Conservation (phyloP, 2,113 vertebrate genomes). For the Carassius auratus region DNA sequence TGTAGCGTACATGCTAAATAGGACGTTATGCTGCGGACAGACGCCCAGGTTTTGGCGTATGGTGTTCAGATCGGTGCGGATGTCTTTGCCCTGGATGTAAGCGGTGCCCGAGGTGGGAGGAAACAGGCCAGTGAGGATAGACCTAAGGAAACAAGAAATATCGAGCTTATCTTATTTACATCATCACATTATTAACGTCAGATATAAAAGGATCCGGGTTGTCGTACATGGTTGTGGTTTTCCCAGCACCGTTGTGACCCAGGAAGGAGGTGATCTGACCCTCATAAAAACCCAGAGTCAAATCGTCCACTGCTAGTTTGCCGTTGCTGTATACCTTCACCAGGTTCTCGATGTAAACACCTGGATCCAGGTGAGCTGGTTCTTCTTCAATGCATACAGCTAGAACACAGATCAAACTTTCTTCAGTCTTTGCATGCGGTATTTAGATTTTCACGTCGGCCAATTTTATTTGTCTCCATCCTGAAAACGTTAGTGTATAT, state of each 20-base stretch:
- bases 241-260: constrained; percentile 97
- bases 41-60: constrained; percentile 94
- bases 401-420: constrained; percentile 57
- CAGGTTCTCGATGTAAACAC: constrained; percentile 95
- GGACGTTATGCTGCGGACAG: constrained; percentile 96
- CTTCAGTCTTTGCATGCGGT: not conserved
- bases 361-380: constrained; percentile 86
- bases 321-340: constrained; percentile 95
- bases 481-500: too few species aligned
- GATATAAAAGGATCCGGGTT: not conserved
- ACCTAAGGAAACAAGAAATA: constrained; percentile 71
- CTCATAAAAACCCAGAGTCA: constrained; percentile 93
- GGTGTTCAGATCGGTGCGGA: constrained; percentile 86
- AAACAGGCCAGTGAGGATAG: constrained; percentile 95
- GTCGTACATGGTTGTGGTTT: constrained; percentile 98
- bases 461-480: too few species aligned
- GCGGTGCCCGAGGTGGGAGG: constrained; percentile 96
- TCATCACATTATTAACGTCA: not conserved
- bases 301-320: constrained; percentile 92
- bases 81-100: constrained; percentile 95
- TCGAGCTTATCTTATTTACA: not conserved
- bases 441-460: not conserved
- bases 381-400: constrained; percentile 93
- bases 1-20: constrained; percentile 91
- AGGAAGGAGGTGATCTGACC: constrained; percentile 97